Percentiles rank a stretch among this genome's conserved stretches.
Conservation (phyloP, 2,797 vertebrate species). For the Clarias laeviceps region DNA sequence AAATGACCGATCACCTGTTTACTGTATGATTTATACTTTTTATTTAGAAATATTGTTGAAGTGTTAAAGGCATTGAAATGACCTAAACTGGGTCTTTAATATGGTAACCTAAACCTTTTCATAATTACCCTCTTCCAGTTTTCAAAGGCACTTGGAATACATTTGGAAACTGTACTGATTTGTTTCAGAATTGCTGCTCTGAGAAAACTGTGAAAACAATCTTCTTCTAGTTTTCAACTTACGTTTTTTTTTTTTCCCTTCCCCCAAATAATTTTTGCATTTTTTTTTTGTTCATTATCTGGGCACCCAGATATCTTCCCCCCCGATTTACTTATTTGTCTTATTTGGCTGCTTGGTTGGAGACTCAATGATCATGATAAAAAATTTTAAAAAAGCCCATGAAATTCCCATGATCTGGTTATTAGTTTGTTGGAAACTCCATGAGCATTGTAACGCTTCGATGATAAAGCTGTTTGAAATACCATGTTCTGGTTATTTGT, state of each 20-base stretch:
- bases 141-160: slow-evolving; percentile 38
- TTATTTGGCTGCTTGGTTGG: slow-evolving; percentile 33
- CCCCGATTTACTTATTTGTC: no score
- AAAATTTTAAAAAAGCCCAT: neutral
- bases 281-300: no score
- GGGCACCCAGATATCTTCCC: no score
- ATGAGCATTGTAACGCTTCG: neutral
- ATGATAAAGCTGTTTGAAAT: neutral
- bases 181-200: neutral
- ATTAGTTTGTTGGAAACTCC: slow-evolving; percentile 12
- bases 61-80: neutral
- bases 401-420: neutral
- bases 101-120: slow-evolving; percentile 2
- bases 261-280: neutral
- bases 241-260: neutral
- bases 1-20: neutral
- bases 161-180: neutral
- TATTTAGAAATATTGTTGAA: neutral
- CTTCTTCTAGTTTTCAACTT: neutral
- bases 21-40: neutral
- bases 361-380: slow-evolving; percentile 13
- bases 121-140: slow-evolving; percentile 17
- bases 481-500: neutral
- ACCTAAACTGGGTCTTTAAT: no score
- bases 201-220: neutral